Evolutionary conservation across 2,113 vertebrate species (phyloP).

Genomic region (Corythornis madagascariensis): DNA sequence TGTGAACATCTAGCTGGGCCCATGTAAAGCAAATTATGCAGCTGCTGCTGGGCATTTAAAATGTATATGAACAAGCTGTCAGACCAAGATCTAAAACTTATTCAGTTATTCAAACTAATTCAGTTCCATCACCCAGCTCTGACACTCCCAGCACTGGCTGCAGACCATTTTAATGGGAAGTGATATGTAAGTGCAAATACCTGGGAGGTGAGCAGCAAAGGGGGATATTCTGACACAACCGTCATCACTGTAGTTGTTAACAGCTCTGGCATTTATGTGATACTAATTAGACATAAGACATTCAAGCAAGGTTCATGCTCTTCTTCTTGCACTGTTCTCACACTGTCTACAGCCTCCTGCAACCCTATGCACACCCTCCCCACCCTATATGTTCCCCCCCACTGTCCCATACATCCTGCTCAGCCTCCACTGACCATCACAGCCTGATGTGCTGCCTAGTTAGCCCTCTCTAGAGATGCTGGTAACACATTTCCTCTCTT

Average conservation of each 20-base stretch:
- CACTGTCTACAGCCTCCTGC: accelerated
- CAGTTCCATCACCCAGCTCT: constrained; percentile 35
- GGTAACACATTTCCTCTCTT: not conserved
- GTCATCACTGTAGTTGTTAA: constrained; percentile 37
- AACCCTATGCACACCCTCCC: accelerated
- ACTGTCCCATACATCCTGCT: accelerated
- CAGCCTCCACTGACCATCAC: not conserved
- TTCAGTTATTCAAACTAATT: constrained; percentile 61
- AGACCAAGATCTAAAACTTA: constrained; percentile 44
- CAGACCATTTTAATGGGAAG: constrained; percentile 42
- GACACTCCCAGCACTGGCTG: not conserved
- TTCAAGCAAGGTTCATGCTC: not conserved
- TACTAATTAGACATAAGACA: constrained; percentile 15
- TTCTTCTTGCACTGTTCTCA: not conserved
- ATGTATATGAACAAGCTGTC: constrained; percentile 38
- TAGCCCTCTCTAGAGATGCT: accelerated
- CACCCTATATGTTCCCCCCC: accelerated
- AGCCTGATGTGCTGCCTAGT: accelerated
- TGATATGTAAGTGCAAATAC: constrained; percentile 44
- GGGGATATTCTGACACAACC: constrained; percentile 17
- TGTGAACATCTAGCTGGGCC: not conserved
- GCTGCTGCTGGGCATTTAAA: constrained; percentile 44
- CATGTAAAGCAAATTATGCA: constrained; percentile 2
- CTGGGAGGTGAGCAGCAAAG: not conserved
- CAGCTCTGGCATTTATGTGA: constrained; percentile 38